These are phyloP conservation scores for Clostera curtula DNA, from an alignment of 2,888 invertebrate species.

Conservation along the genomic window DNA sequence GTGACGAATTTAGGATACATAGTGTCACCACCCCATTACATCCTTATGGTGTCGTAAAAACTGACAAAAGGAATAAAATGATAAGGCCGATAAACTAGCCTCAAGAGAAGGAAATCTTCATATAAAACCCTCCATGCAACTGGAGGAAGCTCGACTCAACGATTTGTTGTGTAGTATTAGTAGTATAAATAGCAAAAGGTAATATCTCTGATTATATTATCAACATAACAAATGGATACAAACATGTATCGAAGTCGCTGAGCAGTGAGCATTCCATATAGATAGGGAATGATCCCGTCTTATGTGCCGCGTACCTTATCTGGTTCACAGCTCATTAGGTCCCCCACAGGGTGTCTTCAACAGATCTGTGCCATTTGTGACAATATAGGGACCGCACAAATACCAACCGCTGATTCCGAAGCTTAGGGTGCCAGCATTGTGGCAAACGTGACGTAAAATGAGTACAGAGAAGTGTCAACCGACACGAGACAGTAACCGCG, in stretches of 20 bases:
- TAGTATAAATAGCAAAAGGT: conserved; percentile 13
- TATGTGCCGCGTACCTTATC: conserved; percentile 68
- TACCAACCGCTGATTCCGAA: conserved; percentile 61
- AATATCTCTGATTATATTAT: conserved; percentile 29
- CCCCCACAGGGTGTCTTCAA: conserved; percentile 49
- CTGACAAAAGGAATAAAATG: no score
- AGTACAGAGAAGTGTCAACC: conserved; percentile 39
- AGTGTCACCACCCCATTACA: no score
- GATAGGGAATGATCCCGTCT: conserved; percentile 62
- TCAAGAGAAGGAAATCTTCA: no score
- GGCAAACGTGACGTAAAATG: conserved; percentile 44
- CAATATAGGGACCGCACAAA: conserved; percentile 59
- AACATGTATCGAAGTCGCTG: conserved; percentile 33
- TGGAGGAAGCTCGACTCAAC: no score
- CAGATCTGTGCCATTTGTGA: conserved; percentile 66
- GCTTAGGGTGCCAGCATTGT: conserved; percentile 53
- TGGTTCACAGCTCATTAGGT: conserved; percentile 75
- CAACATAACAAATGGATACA: conserved; percentile 26
- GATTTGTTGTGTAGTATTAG: no score
- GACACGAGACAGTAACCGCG: conserved; percentile 58
- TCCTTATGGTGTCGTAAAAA: no score
- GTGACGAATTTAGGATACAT: no score
- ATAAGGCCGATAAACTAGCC: no score
- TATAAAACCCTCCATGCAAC: no score
- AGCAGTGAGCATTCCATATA: conserved; percentile 49